Conservation (phyloP, 2,113 vertebrate species). For the Sclerurus mexicanus region DNA sequence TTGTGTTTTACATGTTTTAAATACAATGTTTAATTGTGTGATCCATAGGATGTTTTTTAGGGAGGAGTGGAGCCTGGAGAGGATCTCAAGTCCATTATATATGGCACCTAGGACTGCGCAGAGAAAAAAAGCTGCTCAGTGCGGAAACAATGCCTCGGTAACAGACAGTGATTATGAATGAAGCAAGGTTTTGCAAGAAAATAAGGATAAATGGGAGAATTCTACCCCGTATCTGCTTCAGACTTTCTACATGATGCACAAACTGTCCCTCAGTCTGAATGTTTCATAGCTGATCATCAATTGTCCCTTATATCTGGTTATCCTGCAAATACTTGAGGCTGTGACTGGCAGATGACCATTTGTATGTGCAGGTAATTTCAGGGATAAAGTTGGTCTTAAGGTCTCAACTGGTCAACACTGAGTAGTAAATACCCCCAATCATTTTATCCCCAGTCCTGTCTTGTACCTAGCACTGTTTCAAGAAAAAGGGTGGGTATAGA, state of each 20-base stretch:
- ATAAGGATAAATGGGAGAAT: background rate
- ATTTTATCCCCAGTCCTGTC: background rate
- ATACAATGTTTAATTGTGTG: background rate
- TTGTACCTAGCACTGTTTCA: background rate
- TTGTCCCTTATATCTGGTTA: background rate
- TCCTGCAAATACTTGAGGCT: background rate
- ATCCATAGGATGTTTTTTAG: background rate
- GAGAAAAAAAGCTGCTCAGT: background rate
- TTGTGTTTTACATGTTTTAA: background rate
- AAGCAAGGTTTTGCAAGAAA: background rate
- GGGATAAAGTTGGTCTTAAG: background rate
- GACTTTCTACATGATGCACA: accelerated
- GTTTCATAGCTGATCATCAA: background rate
- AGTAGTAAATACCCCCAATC: background rate
- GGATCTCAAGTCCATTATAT: background rate
- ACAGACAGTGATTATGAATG: background rate
- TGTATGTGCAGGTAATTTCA: accelerated
- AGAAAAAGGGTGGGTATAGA: background rate
- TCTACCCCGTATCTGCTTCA: background rate
- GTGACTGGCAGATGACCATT: background rate
- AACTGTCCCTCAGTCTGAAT: background rate
- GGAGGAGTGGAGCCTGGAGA: background rate
- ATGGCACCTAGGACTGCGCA: background rate
- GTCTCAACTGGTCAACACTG: background rate
- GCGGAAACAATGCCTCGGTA: background rate